A percentile compares a stretch with the other conserved stretches of the same genome.
Evolutionary conservation across 2,797 vertebrate genomes (phyloP).

Genomic region (Siniperca scherzeri): DNA sequence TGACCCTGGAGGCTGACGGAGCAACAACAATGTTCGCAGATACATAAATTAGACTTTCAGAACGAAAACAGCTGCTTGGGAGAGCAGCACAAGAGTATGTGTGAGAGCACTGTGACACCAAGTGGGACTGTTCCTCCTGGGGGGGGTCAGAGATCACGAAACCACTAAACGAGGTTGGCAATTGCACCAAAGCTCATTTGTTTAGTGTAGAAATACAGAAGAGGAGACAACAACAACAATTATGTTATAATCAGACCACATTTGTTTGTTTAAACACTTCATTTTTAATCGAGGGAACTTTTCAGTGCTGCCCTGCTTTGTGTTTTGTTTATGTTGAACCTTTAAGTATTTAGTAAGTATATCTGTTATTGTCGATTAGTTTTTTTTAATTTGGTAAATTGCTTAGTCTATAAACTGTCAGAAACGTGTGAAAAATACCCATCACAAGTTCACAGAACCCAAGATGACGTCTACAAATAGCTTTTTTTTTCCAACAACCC

Average conservation of each 20-base stretch:
- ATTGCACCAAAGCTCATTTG: background rate
- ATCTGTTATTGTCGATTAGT: background rate
- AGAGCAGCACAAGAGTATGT: background rate
- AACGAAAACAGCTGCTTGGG: constrained; percentile 42
- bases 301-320: background rate
- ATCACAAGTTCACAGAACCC: background rate
- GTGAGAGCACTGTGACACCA: constrained; percentile 2
- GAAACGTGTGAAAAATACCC: background rate
- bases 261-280: constrained; percentile 11
- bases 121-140: background rate
- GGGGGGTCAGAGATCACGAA: constrained; percentile 1
- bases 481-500: too few species aligned
- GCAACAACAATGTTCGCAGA: constrained; percentile 50
- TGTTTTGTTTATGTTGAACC: background rate
- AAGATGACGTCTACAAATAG: background rate
- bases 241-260: background rate
- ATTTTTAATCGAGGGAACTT: background rate
- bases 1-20: constrained; percentile 51
- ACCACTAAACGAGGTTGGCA: background rate
- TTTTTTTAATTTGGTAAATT: background rate
- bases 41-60: constrained; percentile 59
- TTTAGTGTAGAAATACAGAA: constrained; percentile 17
- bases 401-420: background rate
- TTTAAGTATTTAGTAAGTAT: background rate
- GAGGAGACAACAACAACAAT: background rate